Evolutionary conservation across 2,888 invertebrate species (phyloP), one percentile per base, ranked within the genome.

Genomic region (Crossocerus cetratus): DNA sequence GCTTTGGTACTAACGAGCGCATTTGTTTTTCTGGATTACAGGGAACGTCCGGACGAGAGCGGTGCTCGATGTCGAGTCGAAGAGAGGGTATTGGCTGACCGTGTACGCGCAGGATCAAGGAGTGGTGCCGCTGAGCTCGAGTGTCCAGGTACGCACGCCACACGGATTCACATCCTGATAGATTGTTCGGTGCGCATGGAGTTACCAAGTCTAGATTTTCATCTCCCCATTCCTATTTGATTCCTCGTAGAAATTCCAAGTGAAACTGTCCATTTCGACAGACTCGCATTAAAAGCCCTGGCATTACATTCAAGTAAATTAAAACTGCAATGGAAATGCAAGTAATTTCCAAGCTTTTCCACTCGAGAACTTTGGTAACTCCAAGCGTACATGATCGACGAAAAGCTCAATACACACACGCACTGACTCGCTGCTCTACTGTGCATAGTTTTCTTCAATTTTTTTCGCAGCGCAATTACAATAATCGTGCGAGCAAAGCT

Each of bases 41-140:
- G 98, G 99, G 74, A 93, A 93, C 62, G 94, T 99, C 83, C 94
- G 95, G 77, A 98, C 98, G 1, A 92, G 95, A 86, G 94, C 94
- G 2, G 93, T 96, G 56, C 92, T 99, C 86, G 99, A 99, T 91
- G 93, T 97, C 68, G 99, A 99, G 92, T 94, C 95, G 2, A 94
- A 94, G 84, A 91, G 94, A 44, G 94, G 95, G 88, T 98, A 98
- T 91, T 99, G 99, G 99, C 91, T 99, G 77, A 98, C 97, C 8
- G 94, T 98, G 65, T 96, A 96, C 90, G 98, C 98, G 3, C 96
- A 97, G 88, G 99, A 99, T 91, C 95, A 96, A 83, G 98, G 96
- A 0, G 94, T 96, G 18, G 96, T 97, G 23, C 97, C 98, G 1
- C 92, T 96, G 14, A 95, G 94, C 87, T 93, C 96, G 49, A 95